phyloP scores from a whole-genome alignment of 2,113 vertebrate species.

The Boulengeromyrus knoepffleri region DNA sequence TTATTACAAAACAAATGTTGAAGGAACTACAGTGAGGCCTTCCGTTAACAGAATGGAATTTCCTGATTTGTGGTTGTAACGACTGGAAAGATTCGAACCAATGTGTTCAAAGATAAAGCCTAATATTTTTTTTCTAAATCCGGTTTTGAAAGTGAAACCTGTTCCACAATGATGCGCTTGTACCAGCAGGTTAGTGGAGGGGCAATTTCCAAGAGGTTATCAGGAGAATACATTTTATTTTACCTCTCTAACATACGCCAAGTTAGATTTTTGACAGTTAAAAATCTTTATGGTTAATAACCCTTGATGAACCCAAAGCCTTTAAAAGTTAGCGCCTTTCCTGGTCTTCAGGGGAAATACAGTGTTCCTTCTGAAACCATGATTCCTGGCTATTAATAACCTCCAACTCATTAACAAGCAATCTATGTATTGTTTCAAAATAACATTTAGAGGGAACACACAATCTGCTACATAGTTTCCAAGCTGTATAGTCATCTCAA shows the following conservation, averaged over 20 bases:
- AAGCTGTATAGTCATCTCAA: slow-evolving; percentile 46
- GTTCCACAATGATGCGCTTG: not conserved
- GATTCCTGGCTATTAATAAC: not conserved
- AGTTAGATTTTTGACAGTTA: not conserved
- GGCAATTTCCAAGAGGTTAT: not conserved
- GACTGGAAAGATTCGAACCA: not conserved
- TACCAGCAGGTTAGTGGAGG: not conserved
- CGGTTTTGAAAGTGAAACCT: not conserved
- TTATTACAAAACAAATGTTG: not conserved
- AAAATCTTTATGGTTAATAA: not conserved
- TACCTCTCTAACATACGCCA: not conserved
- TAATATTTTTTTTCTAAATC: not conserved
- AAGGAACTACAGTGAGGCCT: not conserved
- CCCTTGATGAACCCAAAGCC: not conserved
- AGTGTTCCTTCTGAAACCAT: not conserved
- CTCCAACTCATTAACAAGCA: not conserved
- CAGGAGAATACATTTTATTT: not conserved
- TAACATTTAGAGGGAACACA: slow-evolving; percentile 10
- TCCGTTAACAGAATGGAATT: not conserved
- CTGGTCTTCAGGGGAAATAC: not conserved
- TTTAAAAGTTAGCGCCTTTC: not conserved
- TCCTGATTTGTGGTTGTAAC: not conserved
- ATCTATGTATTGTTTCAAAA: slow-evolving; percentile 25
- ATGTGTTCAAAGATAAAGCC: not conserved
- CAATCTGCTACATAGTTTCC: slow-evolving; percentile 40